These are phyloP conservation scores for Helicoverpa armigera DNA, from an alignment of 1,140 invertebrate species.

Conservation along the genomic window DNA sequence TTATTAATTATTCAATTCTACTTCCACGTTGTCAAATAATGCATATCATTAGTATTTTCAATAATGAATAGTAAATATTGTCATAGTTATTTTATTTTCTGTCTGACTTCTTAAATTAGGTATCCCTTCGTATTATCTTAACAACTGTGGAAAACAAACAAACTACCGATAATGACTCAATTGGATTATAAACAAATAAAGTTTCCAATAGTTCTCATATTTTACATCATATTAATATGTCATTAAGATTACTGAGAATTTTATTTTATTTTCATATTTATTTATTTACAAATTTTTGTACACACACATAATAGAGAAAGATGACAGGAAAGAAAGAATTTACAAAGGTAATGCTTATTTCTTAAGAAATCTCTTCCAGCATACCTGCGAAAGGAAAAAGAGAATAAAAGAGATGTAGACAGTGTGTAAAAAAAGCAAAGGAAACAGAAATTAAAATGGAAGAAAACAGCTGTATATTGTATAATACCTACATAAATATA, in stretches of 20 bases:
- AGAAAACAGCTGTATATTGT: too few relatives aligned
- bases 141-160: conserved; percentile 27
- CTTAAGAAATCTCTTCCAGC: too few relatives aligned
- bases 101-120: background rate
- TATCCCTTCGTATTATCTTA: conserved; percentile 22
- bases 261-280: too few relatives aligned
- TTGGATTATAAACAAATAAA: conserved; percentile 7
- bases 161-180: conserved; percentile 29
- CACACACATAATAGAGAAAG: too few relatives aligned
- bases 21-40: background rate
- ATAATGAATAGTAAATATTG: conserved; percentile 36
- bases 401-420: too few relatives aligned
- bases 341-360: too few relatives aligned
- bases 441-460: too few relatives aligned
- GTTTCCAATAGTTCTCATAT: conserved; percentile 17
- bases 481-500: too few relatives aligned
- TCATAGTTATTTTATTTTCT: conserved; percentile 17
- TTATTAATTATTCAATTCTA: background rate
- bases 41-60: background rate
- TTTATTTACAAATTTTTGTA: too few relatives aligned
- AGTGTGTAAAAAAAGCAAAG: too few relatives aligned
- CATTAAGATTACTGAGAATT: background rate
- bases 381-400: too few relatives aligned
- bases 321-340: too few relatives aligned
- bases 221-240: background rate